These are phyloP conservation scores for Chionis minor DNA, from an alignment of 2,113 vertebrate genomes.

Conservation along the genomic window DNA sequence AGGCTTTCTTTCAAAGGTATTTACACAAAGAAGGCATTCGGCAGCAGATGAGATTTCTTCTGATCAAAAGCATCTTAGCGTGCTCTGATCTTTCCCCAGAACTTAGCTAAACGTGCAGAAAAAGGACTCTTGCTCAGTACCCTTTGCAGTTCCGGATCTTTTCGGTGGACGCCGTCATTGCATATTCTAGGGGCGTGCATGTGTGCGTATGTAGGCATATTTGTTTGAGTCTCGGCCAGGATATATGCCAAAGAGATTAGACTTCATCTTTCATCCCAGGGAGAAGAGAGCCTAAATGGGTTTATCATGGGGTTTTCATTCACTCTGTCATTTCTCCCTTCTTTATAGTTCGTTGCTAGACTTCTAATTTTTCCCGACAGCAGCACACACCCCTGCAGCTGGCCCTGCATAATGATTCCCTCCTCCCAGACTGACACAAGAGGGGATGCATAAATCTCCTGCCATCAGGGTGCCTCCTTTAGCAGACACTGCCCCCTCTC, in stretches of 20 bases:
- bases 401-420: constrained; percentile 57
- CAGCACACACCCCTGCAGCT: constrained; percentile 58
- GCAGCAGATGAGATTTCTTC: neutral
- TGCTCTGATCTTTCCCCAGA: neutral
- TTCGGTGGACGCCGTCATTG: neutral
- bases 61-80: neutral
- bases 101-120: neutral
- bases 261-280: neutral
- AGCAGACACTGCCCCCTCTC: neutral
- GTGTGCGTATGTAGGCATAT: neutral
- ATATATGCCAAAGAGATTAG: constrained; percentile 45
- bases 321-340: constrained; percentile 37
- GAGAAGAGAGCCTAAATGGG: constrained; percentile 43
- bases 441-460: constrained; percentile 40
- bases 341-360: constrained; percentile 48
- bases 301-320: constrained; percentile 62
- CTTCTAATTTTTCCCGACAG: constrained; percentile 66
- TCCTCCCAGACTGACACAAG: constrained; percentile 25
- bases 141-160: neutral
- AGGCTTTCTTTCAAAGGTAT: neutral
- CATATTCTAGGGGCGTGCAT: neutral
- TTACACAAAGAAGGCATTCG: neutral
- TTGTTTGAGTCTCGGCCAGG: neutral
- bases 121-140: neutral
- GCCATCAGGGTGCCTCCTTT: constrained; percentile 40